phyloP scores from a whole-genome alignment of 2,113 vertebrate species.

The Heterotis niloticus region DNA sequence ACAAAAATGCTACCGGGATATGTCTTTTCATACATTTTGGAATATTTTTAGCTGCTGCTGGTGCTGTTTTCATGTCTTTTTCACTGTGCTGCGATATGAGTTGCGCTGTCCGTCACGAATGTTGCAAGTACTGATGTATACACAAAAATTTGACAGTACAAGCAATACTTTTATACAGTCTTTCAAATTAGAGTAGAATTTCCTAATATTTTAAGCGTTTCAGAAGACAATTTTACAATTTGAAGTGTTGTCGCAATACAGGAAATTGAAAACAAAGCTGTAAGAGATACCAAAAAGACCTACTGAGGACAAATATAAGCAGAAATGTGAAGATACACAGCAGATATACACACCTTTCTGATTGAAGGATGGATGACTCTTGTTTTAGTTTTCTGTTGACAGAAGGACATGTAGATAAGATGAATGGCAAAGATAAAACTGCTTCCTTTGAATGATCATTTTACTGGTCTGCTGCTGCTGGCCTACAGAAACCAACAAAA shows the following conservation, averaged over 20 bases:
- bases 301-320: background rate
- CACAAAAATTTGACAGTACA: background rate
- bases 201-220: background rate
- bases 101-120: too few species aligned
- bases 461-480: background rate
- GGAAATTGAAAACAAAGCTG: background rate
- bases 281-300: background rate
- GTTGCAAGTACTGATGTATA: background rate
- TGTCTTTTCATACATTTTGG: too few species aligned
- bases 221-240: conserved; percentile 2
- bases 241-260: background rate
- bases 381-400: conserved; percentile 19
- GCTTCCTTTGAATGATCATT: conserved; percentile 23
- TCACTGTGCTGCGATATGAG: background rate
- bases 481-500: background rate
- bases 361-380: conserved; percentile 11
- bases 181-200: background rate
- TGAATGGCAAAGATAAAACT: conserved; percentile 17
- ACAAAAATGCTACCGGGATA: too few species aligned
- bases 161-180: background rate
- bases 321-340: background rate
- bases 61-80: background rate
- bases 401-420: conserved; percentile 22
- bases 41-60: too few species aligned
- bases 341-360: background rate